phyloP scores from a whole-genome alignment of 2,888 invertebrate species.

The Harpalus rufipes region DNA sequence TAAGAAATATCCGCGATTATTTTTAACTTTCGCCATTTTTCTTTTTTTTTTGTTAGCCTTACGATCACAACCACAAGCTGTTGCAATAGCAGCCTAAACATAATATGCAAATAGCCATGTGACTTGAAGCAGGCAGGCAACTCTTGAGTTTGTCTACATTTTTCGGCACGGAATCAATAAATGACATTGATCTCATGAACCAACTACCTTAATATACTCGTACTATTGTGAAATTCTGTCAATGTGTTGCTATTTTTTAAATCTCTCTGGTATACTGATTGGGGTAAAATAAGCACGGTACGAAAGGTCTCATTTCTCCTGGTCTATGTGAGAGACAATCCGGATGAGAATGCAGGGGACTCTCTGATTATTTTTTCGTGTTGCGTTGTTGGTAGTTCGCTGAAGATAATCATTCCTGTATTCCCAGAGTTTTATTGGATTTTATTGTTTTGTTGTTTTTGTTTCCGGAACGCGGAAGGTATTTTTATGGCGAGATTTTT shows the following conservation, averaged over 20 bases:
- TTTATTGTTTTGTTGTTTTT: constrained; percentile 45
- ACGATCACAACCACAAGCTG: too few relatives aligned
- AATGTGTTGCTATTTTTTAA: background rate
- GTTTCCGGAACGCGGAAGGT: constrained; percentile 32
- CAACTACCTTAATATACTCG: too few relatives aligned
- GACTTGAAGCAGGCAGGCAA: too few relatives aligned
- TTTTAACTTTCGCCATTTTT: too few relatives aligned
- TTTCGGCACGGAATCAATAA: too few relatives aligned
- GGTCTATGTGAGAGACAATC: background rate
- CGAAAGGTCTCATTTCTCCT: background rate
- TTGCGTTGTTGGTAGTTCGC: constrained; percentile 21
- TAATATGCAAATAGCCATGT: too few relatives aligned
- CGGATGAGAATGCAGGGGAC: constrained; percentile 14
- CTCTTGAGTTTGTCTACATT: too few relatives aligned
- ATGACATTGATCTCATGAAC: too few relatives aligned
- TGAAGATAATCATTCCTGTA: constrained; percentile 46
- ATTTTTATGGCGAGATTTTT: constrained; percentile 25
- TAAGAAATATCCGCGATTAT: too few relatives aligned
- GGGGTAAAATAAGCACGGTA: background rate
- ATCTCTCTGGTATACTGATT: background rate
- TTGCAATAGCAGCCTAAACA: too few relatives aligned
- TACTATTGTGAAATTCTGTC: too few relatives aligned
- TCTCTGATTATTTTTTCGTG: constrained; percentile 40
- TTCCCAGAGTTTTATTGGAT: constrained; percentile 38
- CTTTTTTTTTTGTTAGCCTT: too few relatives aligned